Percentiles rank a stretch among this genome's conserved stretches.
Conservation (phyloP, 2,113 vertebrate species). For the Mustela lutreola region DNA sequence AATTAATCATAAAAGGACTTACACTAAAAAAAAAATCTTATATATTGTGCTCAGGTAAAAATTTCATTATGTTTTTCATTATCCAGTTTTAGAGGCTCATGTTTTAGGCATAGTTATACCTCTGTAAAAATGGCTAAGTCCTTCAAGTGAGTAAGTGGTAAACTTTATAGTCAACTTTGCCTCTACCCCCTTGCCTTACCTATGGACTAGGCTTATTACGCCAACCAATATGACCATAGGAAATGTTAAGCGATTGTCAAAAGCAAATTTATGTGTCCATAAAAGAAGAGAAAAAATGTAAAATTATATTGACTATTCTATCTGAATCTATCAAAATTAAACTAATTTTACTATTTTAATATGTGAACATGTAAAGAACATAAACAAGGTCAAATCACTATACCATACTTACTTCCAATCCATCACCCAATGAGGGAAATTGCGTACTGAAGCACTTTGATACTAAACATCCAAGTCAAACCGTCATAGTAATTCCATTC, state of each 20-base stretch:
- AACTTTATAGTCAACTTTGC: neutral
- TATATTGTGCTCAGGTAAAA: constrained; percentile 1
- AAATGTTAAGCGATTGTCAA: constrained; percentile 26
- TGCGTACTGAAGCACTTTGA: constrained; percentile 33
- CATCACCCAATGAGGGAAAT: neutral
- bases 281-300: constrained; percentile 6
- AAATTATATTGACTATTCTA: neutral
- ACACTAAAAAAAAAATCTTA: neutral
- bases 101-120: neutral
- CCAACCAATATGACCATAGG: neutral
- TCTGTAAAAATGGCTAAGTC: neutral
- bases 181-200: neutral
- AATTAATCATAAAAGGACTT: neutral
- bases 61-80: neutral
- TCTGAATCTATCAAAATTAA: constrained; percentile 39
- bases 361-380: neutral
- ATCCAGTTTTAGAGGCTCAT: constrained; percentile 11
- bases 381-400: neutral
- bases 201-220: constrained; percentile 23
- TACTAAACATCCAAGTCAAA: constrained; percentile 29
- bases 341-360: constrained; percentile 42
- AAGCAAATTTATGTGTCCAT: neutral
- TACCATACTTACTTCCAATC: constrained; percentile 21
- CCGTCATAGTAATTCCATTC: neutral
- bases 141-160: neutral